These are phyloP conservation scores for Drosophila quinaria DNA, from an alignment of 2,888 invertebrate genomes.

Conservation along the genomic window DNA sequence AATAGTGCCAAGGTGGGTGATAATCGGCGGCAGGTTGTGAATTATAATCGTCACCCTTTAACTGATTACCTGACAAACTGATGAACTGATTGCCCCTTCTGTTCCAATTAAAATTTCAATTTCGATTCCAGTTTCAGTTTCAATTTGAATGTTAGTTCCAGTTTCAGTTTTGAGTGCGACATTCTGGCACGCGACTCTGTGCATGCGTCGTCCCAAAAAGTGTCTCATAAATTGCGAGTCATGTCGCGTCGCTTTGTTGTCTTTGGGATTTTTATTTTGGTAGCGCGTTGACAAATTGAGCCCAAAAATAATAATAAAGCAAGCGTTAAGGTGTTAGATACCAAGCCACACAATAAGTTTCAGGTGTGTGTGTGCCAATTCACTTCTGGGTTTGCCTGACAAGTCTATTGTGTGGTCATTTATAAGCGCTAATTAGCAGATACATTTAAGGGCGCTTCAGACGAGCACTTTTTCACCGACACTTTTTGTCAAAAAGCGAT, in stretches of 20 bases:
- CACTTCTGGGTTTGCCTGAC: conserved; percentile 24
- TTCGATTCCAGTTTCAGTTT: conserved; percentile 2
- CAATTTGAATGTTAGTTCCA: conserved; percentile 4
- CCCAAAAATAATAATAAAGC: conserved; percentile 42
- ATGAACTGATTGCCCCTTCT: conserved; percentile 7
- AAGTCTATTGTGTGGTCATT: conserved; percentile 27
- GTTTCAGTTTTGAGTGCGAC: conserved; percentile 7
- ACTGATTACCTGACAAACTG: conserved; percentile 14
- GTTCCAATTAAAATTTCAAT: neutral
- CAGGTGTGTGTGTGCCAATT: conserved; percentile 11
- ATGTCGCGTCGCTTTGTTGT: conserved; percentile 55
- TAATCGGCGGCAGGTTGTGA: conserved; percentile 34
- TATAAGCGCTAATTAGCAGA: conserved; percentile 39
- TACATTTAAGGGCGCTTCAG: no score
- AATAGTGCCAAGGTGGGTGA: conserved; percentile 58
- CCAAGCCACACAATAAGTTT: conserved; percentile 38
- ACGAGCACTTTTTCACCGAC: no score
- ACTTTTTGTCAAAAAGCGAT: no score
- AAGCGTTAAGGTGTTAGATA: conserved; percentile 59
- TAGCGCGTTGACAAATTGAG: conserved; percentile 53
- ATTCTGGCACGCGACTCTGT: conserved; percentile 50
- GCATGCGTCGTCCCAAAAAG: conserved; percentile 34
- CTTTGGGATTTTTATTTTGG: conserved; percentile 25
- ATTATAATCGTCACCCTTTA: conserved; percentile 47
- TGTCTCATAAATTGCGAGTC: conserved; percentile 57